Evolutionary conservation across 2,888 invertebrate genomes (phyloP).

Genomic region (Calliopum simillimum): DNA sequence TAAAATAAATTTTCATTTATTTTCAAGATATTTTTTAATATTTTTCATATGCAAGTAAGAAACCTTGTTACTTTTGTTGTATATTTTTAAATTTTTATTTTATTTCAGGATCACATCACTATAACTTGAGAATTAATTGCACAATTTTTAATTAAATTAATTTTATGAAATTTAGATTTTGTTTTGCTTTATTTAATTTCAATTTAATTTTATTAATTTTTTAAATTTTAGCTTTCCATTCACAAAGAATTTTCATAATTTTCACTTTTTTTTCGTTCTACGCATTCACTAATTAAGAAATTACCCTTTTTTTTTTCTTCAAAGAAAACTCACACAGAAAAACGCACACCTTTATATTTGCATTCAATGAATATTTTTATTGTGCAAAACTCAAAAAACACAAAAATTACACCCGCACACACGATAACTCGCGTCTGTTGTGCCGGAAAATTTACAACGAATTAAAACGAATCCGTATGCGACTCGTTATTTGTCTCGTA

Average conservation of each 20-base stretch:
- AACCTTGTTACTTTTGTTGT: no score
- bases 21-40: no score
- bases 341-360: background rate
- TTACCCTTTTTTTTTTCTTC: background rate
- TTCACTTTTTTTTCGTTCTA: background rate
- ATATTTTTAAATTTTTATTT: no score
- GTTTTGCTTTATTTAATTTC: no score
- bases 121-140: no score
- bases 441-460: slow-evolving; percentile 64
- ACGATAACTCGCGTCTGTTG: slow-evolving; percentile 60
- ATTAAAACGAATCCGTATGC: slow-evolving; percentile 58
- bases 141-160: no score
- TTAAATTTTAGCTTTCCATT: background rate
- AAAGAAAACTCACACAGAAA: background rate
- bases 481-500: slow-evolving; percentile 44
- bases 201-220: no score
- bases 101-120: no score
- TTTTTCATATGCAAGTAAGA: no score
- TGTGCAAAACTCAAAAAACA: slow-evolving; percentile 13
- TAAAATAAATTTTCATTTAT: slow-evolving; percentile 9
- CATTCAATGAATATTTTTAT: slow-evolving; percentile 5
- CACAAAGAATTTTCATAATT: background rate
- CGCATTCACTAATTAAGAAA: background rate
- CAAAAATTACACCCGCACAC: slow-evolving; percentile 16
- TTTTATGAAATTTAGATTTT: no score